Evolutionary conservation across 2,888 invertebrate species (phyloP), one percentile per base, ranked within the genome.

Genomic region (Theristus sp.): DNA sequence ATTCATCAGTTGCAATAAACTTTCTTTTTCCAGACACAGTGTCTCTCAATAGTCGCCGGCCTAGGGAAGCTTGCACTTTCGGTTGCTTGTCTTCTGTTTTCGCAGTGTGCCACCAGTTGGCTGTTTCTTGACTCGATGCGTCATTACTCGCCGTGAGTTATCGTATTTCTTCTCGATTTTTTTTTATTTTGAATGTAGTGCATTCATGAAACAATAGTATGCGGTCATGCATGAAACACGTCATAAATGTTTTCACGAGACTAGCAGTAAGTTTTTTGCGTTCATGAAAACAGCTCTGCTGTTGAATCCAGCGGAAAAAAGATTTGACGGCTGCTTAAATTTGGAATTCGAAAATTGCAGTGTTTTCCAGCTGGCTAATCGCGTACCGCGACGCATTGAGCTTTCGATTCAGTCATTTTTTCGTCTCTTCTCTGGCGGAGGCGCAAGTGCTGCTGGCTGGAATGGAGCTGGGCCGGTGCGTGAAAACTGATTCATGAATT

Each of bases 341-440:
- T n/a, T n/a, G n/a, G n/a, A n/a, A n/a, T n/a, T n/a, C n/a, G 38
- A 38, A 6, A 38, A 38, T 38, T 13, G 17, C 38, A 6, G 17
- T 17, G 10, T 17, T 38, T 38, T 77, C 62, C 67, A 82, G 82
- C 61, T 89, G 87, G 86, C 71, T 86, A 58, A 71, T 82, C 53
- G 86, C 88, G 31, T 91, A 87, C 72, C 80, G 85, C 71, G 89
- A 90, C 77, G 93, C 94, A 0, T 79, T 89, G 67, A 83, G 87
- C 20, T 91, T 91, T 70, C 81, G 94, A 67, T 84, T 84, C 73
- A 91, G 93, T 66, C 94, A 96, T 77, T 96, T 94, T 75, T 94
- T 94, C 78, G 83, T 94, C 38, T 86, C 87, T 56, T 86, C 83
- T 70, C 77, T 89, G 67, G 87, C 89, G 25, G 84, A 89, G 74